A percentile compares a stretch with the other conserved stretches of the same genome.
Evolutionary conservation across 1,140 invertebrate species (phyloP).

Genomic region (Drosophila baimaii): DNA sequence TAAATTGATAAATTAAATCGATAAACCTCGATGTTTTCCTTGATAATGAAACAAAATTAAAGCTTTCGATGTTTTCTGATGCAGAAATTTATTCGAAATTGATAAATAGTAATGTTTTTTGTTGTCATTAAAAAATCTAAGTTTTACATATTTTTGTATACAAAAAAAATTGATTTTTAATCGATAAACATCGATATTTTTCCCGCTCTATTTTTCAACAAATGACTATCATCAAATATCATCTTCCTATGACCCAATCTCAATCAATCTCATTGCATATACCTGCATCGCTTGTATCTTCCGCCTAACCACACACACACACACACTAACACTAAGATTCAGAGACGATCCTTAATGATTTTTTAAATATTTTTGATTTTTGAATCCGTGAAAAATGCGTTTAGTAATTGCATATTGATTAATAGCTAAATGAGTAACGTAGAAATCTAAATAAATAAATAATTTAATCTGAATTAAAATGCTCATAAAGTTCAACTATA

Average conservation of each 20-base stretch:
- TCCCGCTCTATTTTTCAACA: neutral
- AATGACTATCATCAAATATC: neutral
- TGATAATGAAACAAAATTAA: no score
- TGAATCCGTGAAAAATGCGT: no score
- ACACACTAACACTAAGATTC: slow-evolving; percentile 23
- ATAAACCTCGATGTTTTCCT: no score
- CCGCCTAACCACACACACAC: slow-evolving; percentile 25
- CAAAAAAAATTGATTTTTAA: neutral
- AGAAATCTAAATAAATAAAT: neutral
- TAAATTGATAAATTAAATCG: no score
- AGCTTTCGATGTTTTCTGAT: no score
- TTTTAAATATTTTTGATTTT: neutral
- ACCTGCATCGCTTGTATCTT: slow-evolving; percentile 37
- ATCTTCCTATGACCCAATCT: slow-evolving; percentile 5
- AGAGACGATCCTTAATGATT: neutral
- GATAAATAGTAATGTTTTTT: neutral
- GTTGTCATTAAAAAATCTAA: neutral
- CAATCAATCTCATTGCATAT: slow-evolving; percentile 16
- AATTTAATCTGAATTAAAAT: no score
- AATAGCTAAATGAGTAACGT: neutral
- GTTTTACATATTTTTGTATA: neutral
- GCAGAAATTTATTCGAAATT: neutral
- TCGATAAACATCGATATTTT: slow-evolving; percentile 5
- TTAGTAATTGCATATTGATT: neutral
- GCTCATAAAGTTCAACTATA: neutral